Conservation (phyloP, 2,888 invertebrate genomes). For the Leucania comma region DNA sequence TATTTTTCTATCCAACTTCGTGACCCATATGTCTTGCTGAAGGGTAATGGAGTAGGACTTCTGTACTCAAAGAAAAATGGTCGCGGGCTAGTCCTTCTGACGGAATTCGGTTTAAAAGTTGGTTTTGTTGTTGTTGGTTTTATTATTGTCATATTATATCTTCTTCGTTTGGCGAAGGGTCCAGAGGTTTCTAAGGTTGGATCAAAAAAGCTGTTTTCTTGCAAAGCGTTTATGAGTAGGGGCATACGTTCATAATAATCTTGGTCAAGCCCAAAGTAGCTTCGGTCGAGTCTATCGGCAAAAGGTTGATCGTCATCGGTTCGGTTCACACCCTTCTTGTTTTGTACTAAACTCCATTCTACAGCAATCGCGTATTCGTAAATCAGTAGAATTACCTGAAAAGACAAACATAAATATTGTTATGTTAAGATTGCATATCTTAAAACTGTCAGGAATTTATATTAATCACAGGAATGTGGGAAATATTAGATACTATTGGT, state of each 20-base stretch:
- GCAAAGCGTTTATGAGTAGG: constrained; percentile 85
- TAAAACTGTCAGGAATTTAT: background rate
- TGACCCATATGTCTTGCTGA: constrained; percentile 82
- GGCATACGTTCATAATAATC: constrained; percentile 88
- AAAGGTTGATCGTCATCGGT: constrained; percentile 75
- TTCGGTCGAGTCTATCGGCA: constrained; percentile 84
- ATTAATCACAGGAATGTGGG: constrained; percentile 11
- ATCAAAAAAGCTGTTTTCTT: constrained; percentile 83
- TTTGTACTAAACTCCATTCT: constrained; percentile 87
- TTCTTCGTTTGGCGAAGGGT: constrained; percentile 61
- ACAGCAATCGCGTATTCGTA: constrained; percentile 88
- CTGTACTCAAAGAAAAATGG: constrained; percentile 88
- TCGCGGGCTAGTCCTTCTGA: constrained; percentile 86
- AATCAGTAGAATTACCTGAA: constrained; percentile 89
- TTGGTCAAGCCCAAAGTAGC: constrained; percentile 85
- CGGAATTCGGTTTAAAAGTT: constrained; percentile 63
- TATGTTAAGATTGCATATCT: background rate
- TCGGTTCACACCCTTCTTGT: constrained; percentile 66
- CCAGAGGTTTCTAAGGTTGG: constrained; percentile 72
- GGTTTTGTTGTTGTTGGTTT: constrained; percentile 63
- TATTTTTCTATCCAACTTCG: constrained; percentile 85
- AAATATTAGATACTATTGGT: background rate
- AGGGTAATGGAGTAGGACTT: constrained; percentile 83
- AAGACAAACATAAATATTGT: constrained; percentile 60
- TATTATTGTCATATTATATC: constrained; percentile 59